A percentile compares a stretch with the other conserved stretches of the same genome.
Conservation (phyloP, 2,113 vertebrate species). For the Caretta caretta region DNA sequence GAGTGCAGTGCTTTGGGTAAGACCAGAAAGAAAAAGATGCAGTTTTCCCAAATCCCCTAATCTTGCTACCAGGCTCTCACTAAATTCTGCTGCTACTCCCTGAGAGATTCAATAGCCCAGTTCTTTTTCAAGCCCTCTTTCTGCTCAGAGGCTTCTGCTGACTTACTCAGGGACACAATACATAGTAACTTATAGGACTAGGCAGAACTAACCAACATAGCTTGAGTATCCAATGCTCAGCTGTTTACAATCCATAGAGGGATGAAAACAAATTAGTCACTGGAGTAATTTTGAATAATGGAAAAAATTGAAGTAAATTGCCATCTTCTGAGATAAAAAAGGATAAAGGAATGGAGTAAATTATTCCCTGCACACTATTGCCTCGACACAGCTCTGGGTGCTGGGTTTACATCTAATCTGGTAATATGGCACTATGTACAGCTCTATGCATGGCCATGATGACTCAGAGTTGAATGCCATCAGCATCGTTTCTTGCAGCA, state of each 20-base stretch:
- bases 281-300: not conserved
- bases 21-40: not conserved
- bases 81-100: not conserved
- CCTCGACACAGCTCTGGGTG: not conserved
- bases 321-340: not conserved
- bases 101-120: not conserved
- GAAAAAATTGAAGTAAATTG: not conserved
- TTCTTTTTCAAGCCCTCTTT: not conserved
- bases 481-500: not conserved
- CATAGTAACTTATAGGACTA: not conserved
- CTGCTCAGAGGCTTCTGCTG: not conserved
- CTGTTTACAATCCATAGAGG: not conserved
- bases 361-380: not conserved
- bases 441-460: not conserved
- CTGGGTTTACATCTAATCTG: not conserved
- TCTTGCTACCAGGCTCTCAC: not conserved
- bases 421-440: not conserved
- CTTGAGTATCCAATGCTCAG: not conserved
- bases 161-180: fast-evolving
- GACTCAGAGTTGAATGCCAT: not conserved
- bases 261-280: not conserved
- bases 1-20: not conserved
- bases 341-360: not conserved
- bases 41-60: not conserved
- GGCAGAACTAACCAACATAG: not conserved